phyloP scores from a whole-genome alignment of 2,113 vertebrate species.

The Xerus inauris region DNA sequence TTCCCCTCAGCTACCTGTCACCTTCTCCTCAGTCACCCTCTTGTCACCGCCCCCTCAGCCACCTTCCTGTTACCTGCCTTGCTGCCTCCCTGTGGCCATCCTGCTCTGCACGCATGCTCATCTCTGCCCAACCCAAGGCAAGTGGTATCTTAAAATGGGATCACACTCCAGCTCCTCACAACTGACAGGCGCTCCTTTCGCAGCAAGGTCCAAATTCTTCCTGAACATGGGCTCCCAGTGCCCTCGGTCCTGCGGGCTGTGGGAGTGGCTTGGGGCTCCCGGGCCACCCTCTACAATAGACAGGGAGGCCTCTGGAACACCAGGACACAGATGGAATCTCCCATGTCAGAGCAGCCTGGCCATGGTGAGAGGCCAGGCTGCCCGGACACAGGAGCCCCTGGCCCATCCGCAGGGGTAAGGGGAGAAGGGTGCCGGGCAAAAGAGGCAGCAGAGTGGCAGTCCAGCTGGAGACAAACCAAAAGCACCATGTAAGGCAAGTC shows the following conservation, averaged over 20 bases:
- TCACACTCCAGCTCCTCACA: accelerated
- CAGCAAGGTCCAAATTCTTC: neutral
- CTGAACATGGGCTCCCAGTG: accelerated
- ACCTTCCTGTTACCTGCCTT: neutral
- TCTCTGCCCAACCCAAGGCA: neutral
- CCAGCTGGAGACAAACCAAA: neutral
- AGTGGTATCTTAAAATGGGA: neutral
- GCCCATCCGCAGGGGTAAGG: accelerated
- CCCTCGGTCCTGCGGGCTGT: neutral
- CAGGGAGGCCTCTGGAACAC: accelerated
- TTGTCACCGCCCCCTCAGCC: neutral
- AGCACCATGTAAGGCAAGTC: accelerated
- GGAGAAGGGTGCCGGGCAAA: accelerated
- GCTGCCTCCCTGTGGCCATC: no score
- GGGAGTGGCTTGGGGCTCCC: neutral
- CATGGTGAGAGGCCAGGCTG: neutral
- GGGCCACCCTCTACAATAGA: neutral
- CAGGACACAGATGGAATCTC: neutral
- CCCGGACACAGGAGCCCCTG: neutral
- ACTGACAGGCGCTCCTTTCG: neutral
- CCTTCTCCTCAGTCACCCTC: accelerated
- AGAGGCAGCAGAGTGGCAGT: accelerated
- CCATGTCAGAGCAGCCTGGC: neutral
- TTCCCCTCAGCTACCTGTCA: neutral
- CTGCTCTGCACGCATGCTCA: no score